Evolutionary conservation across 2,888 invertebrate species (phyloP), one percentile per base, ranked within the genome.

Genomic region (Stegana nigrithorax): DNA sequence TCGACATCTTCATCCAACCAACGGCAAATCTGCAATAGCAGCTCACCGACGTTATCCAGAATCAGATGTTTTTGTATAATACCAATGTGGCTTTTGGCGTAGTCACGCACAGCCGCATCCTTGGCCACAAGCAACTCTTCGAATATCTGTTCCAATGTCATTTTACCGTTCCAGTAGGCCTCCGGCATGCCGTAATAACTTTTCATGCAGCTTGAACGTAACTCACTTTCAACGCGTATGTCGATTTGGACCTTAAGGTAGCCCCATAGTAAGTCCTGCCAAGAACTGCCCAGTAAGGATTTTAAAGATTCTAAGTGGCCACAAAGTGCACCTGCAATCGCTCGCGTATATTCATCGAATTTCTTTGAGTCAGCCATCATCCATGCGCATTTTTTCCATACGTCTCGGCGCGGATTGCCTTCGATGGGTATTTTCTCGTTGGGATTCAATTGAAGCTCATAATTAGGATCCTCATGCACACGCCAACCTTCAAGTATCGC

Each of bases 241-340:
- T 97, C 96, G 64, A 96, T 91, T 81, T 94, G 90, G 0, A 91
- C 90, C 78, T 90, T 91, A 68, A 95, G 87, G 83, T 95, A 92
- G 1, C 95, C 93, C 97, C 97, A 98, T 25, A 97, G 86, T 66
- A 92, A 87, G 84, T 98, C 97, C 77, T 94, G 91, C 97, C 97
- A 98, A 25, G 90, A 91, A n/a, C 88, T 87, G 72, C 89, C 87
- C 66, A 94, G 92, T 10, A 92, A 90, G 0, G 91, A 88, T 39
- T 96, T 84, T n/a, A 96, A 83, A 5, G 93, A 90, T 27, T 90
- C 87, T 42, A 97, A 85, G 82, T 96, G 91, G 0, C 97, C 97
- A 85, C 95, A 94, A 53, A 96, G 89, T 55, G 91, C 89, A 2
- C 91, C 95, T 64, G 93, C 88, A 14, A 93, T 89, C 4, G 94